Conservation (phyloP, 2,888 invertebrate genomes). For the Cyrtodaria siliqua region DNA sequence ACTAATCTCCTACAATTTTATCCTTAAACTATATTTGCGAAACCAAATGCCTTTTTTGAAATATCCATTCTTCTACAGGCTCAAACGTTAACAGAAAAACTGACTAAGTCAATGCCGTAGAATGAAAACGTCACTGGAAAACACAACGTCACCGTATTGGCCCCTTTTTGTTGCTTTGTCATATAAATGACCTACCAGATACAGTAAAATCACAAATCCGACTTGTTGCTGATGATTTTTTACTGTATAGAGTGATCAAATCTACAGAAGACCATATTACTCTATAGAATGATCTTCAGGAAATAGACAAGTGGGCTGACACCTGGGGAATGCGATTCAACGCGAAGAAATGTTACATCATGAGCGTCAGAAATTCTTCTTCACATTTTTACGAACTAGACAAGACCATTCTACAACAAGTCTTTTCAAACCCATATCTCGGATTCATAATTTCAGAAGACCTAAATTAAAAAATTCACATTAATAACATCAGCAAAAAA, state of each 20-base stretch:
- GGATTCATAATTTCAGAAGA: conserved; percentile 14
- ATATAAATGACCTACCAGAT: conserved; percentile 30
- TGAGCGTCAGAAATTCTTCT: not conserved
- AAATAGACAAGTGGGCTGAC: conserved; percentile 7
- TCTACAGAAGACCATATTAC: conserved; percentile 2
- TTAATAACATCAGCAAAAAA: conserved; percentile 21
- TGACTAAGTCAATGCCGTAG: too few relatives aligned
- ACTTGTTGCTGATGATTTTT: conserved; percentile 37
- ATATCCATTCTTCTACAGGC: too few relatives aligned
- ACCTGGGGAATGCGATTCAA: conserved; percentile 29
- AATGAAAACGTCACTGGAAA: too few relatives aligned
- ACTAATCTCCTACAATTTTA: too few relatives aligned
- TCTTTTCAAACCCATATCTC: too few relatives aligned
- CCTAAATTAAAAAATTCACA: conserved; percentile 16
- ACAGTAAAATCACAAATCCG: conserved; percentile 20
- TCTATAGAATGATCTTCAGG: conserved; percentile 10
- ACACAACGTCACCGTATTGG: too few relatives aligned
- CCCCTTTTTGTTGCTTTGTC: conserved; percentile 29
- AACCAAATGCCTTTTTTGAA: too few relatives aligned
- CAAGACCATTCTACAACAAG: too few relatives aligned
- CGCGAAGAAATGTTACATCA: conserved; percentile 17
- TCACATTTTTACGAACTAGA: conserved; percentile 3
- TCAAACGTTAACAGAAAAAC: too few relatives aligned
- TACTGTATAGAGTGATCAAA: conserved; percentile 26
- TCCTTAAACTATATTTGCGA: too few relatives aligned